Conservation (phyloP, 1,140 invertebrate species). For the Amphibalanus amphitrite region DNA sequence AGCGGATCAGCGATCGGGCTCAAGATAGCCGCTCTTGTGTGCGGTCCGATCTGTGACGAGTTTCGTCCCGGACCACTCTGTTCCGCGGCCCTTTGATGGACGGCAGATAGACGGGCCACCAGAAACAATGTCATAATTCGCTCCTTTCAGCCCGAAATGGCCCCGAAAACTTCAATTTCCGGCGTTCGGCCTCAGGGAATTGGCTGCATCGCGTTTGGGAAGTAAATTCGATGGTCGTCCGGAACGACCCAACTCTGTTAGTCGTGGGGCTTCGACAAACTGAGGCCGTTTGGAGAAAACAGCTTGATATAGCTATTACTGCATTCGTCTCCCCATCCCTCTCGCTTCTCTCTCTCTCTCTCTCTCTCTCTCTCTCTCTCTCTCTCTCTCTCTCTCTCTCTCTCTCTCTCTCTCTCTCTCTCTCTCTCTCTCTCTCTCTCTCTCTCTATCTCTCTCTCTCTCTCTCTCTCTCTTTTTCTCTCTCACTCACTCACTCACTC, state of each 20-base stretch:
- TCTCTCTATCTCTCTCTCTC: too few relatives aligned
- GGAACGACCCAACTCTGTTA: neutral
- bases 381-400: too few relatives aligned
- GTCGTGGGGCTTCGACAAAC: neutral
- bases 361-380: too few relatives aligned
- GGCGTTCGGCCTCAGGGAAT: neutral
- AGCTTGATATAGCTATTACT: too few relatives aligned
- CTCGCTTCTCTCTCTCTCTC: too few relatives aligned
- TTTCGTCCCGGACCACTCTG: neutral
- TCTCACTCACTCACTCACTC: too few relatives aligned
- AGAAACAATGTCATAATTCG: neutral
- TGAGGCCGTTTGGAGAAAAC: too few relatives aligned
- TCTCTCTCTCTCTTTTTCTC: too few relatives aligned
- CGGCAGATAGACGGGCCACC: neutral
- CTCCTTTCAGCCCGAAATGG: neutral
- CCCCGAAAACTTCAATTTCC: neutral
- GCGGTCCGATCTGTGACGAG: neutral
- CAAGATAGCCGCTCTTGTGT: neutral
- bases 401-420: too few relatives aligned
- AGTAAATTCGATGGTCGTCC: neutral
- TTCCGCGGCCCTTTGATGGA: neutral
- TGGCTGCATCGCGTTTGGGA: neutral
- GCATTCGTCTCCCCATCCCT: too few relatives aligned
- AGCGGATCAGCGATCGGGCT: neutral
- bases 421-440: too few relatives aligned